Evolutionary conservation across 2,113 vertebrate genomes (phyloP).

Genomic region (Nycticebus coucang): DNA sequence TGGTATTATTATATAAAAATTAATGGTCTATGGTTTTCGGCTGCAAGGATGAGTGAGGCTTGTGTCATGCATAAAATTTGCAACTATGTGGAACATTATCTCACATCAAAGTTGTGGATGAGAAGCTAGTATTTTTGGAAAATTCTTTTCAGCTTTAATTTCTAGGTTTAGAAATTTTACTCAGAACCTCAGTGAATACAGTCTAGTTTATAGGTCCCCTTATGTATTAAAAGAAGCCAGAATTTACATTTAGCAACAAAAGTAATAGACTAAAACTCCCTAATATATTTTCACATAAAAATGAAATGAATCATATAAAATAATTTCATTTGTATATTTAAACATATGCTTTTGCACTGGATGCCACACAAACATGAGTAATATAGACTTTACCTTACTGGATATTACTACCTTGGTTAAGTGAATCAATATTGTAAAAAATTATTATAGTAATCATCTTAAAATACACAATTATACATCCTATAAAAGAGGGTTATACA

Average conservation of each 20-base stretch:
- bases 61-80: slow-evolving; percentile 23
- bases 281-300: not conserved
- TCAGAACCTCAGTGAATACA: not conserved
- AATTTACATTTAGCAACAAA: slow-evolving; percentile 6
- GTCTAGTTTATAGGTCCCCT: not conserved
- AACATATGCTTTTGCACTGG: not conserved
- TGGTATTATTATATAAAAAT: not conserved
- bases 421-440: not conserved
- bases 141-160: not conserved
- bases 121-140: not conserved
- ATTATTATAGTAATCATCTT: not conserved
- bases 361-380: not conserved
- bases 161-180: not conserved
- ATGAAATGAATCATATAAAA: not conserved
- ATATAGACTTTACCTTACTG: not conserved
- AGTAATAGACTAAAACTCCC: not conserved
- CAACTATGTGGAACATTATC: not conserved
- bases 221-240: not conserved
- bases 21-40: not conserved
- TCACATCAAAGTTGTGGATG: not conserved
- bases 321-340: slow-evolving; percentile 30
- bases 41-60: slow-evolving; percentile 1
- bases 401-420: not conserved
- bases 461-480: not conserved
- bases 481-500: not conserved